These are phyloP conservation scores for Laticauda laticaudata DNA, from an alignment of 2,113 vertebrate species.

Conservation along the genomic window DNA sequence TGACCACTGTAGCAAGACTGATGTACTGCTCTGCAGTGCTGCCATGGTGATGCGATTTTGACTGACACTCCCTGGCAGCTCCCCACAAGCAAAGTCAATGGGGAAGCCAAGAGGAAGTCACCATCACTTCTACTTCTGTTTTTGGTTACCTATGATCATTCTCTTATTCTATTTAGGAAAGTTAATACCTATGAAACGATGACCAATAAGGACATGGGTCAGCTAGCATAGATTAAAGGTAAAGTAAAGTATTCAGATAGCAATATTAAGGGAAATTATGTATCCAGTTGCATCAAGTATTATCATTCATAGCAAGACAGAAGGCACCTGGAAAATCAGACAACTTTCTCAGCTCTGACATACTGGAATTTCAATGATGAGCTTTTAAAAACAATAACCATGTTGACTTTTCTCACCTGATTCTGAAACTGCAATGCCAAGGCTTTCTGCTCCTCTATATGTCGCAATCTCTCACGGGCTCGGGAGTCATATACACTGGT, in stretches of 20 bases:
- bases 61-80: background rate
- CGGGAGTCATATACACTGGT: slow-evolving; percentile 93
- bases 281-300: background rate
- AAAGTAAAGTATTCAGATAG: background rate
- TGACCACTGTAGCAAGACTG: background rate
- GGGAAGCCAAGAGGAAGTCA: background rate
- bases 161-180: background rate
- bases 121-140: background rate
- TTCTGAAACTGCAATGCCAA: slow-evolving; percentile 82
- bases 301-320: background rate
- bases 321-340: background rate
- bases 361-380: background rate
- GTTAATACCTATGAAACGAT: background rate
- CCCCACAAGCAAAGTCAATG: background rate
- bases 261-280: background rate
- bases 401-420: slow-evolving; percentile 73
- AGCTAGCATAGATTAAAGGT: background rate
- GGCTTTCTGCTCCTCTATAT: slow-evolving; percentile 90
- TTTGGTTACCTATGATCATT: background rate
- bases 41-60: background rate
- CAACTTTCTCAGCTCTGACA: background rate
- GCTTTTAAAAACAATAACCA: background rate
- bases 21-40: background rate
- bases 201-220: background rate
- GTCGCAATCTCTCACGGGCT: slow-evolving; percentile 87